These are phyloP conservation scores for Araneus ventricosus DNA, from an alignment of 1,140 invertebrate genomes.

Conservation along the genomic window DNA sequence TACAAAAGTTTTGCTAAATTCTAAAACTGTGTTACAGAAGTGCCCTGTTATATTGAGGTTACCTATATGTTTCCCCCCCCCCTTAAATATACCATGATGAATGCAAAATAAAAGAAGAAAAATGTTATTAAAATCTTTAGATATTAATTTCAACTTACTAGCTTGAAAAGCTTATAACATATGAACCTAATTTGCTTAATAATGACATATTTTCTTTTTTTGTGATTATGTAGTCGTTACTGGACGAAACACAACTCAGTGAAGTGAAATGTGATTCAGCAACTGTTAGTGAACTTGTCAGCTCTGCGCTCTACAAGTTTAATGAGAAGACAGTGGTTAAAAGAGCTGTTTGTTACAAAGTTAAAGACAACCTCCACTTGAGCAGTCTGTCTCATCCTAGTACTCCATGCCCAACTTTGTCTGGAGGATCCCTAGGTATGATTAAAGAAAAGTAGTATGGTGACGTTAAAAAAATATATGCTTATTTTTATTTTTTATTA, in stretches of 20 bases:
- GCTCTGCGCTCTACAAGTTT: conserved; percentile 57
- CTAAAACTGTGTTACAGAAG: too few relatives aligned
- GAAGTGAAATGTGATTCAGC: conserved; percentile 14
- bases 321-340: conserved; percentile 66
- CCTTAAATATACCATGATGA: too few relatives aligned
- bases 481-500: too few relatives aligned
- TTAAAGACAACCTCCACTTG: conserved; percentile 70
- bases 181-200: too few relatives aligned
- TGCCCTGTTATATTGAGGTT: too few relatives aligned
- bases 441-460: not conserved
- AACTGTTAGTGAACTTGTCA: conserved; percentile 49
- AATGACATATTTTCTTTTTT: not conserved
- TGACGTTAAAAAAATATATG: too few relatives aligned
- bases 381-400: conserved; percentile 88
- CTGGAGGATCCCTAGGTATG: conserved; percentile 84
- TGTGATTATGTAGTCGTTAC: not conserved
- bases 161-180: too few relatives aligned
- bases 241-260: conserved; percentile 35
- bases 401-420: conserved; percentile 78
- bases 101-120: too few relatives aligned
- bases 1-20: too few relatives aligned
- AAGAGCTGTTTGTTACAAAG: conserved; percentile 74
- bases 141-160: too few relatives aligned
- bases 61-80: too few relatives aligned
- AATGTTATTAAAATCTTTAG: too few relatives aligned